Base-by-base conservation (phyloP, 2,888 invertebrate species). In the Caenorhabditis wallacei region DNA sequence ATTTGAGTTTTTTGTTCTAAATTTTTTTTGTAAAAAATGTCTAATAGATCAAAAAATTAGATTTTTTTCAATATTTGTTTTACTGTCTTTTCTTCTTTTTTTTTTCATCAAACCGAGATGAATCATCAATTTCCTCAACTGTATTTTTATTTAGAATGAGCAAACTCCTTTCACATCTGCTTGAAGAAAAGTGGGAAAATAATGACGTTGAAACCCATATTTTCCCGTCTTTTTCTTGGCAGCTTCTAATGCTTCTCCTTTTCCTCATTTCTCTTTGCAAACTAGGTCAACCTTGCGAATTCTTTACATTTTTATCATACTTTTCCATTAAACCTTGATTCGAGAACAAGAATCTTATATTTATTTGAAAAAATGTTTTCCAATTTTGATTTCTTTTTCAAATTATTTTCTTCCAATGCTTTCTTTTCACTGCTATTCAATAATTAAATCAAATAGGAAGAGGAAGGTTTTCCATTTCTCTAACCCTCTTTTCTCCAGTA, bases 381-480 rank as follows among this genome's bases (percentile, higher is more conserved):
- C 30, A 5, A 30, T 30, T 30, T n/a, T n/a, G n/a, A n/a, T n/a
- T 30, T 30, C 30, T 40, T 8, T 40, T 40, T 40, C 11, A 4
- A 40, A 40, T 40, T 40, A 69, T 56, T 69, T 20, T 40, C 11
- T 13, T n/a, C 16, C 48, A 48, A 43, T n/a, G n/a, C n/a, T n/a
- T 56, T 30, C 16, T 35, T 43, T 57, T 26, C 16, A 16, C n/a
- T 35, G 18, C 20, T 43, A 20, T 63, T 53, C 63, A 24, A 63
- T 63, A 72, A 72, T 72, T 72, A 22, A 72, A 63, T 71, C 48
- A 71, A 71, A 37, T 71, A 5, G 35, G 59, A 18, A 26, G 46
- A 30, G 20, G 11, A 24, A 30, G 46, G 26, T 18, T 56, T 56
- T 26, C 30, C 26, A 2, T 69, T 69, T 46, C 66, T 66, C 66